A percentile compares a stretch with the other conserved stretches of the same genome.
Evolutionary conservation across 2,888 invertebrate species (phyloP).

Genomic region (Polydrusus tereticollis): DNA sequence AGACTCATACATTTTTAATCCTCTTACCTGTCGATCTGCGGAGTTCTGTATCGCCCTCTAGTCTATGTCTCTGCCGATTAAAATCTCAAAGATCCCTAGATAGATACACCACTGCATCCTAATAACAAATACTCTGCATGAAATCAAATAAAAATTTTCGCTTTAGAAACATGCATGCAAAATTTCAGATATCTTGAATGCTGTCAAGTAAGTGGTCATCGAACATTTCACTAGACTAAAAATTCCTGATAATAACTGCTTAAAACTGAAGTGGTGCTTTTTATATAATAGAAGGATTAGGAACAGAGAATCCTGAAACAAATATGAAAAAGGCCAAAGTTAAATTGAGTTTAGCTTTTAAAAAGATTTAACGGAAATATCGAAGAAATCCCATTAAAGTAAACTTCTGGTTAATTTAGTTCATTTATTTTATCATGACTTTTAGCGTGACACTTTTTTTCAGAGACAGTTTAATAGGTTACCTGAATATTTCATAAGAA

Average conservation of each 20-base stretch:
- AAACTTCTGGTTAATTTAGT: background rate
- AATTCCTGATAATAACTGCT: background rate
- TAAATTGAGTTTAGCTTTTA: constrained; percentile 4
- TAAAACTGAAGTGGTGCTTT: background rate
- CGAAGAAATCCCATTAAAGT: background rate
- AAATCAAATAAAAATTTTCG: background rate
- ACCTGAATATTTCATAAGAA: too few species aligned
- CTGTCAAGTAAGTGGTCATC: too few species aligned
- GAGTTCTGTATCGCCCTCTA: too few species aligned
- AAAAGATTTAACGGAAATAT: background rate
- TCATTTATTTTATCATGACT: background rate
- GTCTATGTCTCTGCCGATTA: too few species aligned
- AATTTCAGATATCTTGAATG: too few species aligned
- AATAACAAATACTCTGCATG: too few species aligned
- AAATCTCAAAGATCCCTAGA: background rate
- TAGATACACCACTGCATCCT: too few species aligned
- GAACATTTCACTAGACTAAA: background rate
- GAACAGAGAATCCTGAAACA: background rate
- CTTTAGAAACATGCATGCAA: background rate
- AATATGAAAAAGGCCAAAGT: constrained; percentile 1
- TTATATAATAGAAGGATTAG: background rate
- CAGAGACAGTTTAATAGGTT: too few species aligned
- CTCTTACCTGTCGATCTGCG: too few species aligned
- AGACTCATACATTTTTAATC: too few species aligned
- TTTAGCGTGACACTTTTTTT: too few species aligned